Conservation (phyloP, 64 coral and sea anemone genomes). For the Montipora foliosa region DNA sequence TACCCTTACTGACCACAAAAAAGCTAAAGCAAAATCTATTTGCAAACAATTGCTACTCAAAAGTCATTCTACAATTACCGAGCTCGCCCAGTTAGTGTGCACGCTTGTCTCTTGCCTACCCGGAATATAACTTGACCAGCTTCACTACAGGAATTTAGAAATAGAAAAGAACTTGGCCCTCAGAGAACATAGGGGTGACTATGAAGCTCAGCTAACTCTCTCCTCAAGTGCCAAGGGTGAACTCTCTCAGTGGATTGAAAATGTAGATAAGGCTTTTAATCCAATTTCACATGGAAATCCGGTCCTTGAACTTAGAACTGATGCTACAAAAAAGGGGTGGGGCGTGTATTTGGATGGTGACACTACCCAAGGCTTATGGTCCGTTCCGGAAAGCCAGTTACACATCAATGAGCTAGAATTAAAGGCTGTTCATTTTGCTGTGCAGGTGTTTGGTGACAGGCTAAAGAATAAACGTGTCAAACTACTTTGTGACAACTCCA, state of each 20-base stretch:
- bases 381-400: constrained; percentile 2
- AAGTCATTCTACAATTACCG: not conserved
- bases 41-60: constrained; percentile 18
- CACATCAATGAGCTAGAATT: constrained; percentile 67
- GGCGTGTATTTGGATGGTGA: constrained; percentile 4
- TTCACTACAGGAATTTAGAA: constrained; percentile 46
- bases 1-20: constrained; percentile 22
- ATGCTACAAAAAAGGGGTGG: no score
- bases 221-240: no score
- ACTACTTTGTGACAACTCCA: constrained; percentile 59
- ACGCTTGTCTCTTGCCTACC: not conserved
- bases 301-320: not conserved
- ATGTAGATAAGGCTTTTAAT: constrained; percentile 62
- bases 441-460: constrained; percentile 41
- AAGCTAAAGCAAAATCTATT: constrained; percentile 34
- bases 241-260: constrained; percentile 18
- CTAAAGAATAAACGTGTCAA: constrained; percentile 34
- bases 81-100: constrained; percentile 51
- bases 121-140: constrained; percentile 38
- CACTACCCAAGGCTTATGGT: constrained; percentile 40
- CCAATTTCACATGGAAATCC: constrained; percentile 36
- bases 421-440: constrained; percentile 19
- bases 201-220: no score
- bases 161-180: constrained; percentile 24
- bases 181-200: no score